Evolutionary conservation across 2,113 vertebrate species (phyloP), one percentile per base, ranked within the genome.

Genomic region (Actenoides hombroni): DNA sequence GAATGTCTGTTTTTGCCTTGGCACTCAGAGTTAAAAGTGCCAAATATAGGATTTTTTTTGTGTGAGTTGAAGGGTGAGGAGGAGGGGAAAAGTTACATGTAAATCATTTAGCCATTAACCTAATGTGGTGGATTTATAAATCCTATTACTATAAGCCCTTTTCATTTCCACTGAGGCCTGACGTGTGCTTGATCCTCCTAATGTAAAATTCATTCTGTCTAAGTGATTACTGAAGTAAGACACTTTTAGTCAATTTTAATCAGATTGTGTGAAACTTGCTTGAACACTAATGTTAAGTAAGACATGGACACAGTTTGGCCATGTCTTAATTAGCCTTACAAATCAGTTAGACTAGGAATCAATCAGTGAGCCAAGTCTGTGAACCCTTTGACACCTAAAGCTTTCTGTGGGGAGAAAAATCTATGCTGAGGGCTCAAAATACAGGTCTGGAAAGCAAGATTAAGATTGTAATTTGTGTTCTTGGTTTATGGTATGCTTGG

Each of bases 51-150:
- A 48, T 25, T 5, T 73, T 90, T 88, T 83, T 83, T 79, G 21
- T 48, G 94, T 86, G 95, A 97, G 95, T 97, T 98, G 97, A 98
- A 98, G 96, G 94, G 96, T 98, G 96, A 97, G 90, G 94, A 96
- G 95, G 96, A 97, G 96, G 94, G 97, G 95, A 92, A 96, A 97
- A 97, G 97, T 98, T 98, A 94, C 96, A 97, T 98, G 97, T 97
- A 98, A 98, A 98, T 98, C 95, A 97, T 98, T 98, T 97, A 98
- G 97, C 97, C 97, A 97, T 98, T 98, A 98, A 98, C 96, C 97
- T 98, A 98, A 98, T 98, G 97, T 89, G 96, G 97, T 97, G 94
- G 97, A 97, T 98, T 98, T 98, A 98, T 97, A 98, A 98, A 98
- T 98, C 95, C 95, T 98, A 97, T 98, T 98, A 97, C 97, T 98